Percentiles rank a stretch among this genome's conserved stretches.
Conservation (phyloP, 2,888 invertebrate species). For the Keiferia lycopersicella region DNA sequence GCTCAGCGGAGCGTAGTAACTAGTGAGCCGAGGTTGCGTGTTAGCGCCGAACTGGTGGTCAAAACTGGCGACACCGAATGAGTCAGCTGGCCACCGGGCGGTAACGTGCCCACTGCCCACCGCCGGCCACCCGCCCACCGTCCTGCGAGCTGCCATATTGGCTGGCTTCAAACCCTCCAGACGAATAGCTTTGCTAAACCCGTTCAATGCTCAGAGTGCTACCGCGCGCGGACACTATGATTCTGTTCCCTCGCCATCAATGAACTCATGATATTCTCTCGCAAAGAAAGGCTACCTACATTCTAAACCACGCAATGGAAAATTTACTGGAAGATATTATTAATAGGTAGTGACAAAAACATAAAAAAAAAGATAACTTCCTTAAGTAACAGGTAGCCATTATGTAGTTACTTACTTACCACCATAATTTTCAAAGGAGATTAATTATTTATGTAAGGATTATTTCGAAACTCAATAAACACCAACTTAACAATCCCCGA, state of each 20-base stretch:
- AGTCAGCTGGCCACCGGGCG: constrained; percentile 55
- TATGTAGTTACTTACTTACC: no score
- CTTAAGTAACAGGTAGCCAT: not conserved
- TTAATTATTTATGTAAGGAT: constrained; percentile 5
- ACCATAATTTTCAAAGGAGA: not conserved
- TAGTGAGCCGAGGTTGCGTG: constrained; percentile 71
- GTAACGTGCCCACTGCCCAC: constrained; percentile 36
- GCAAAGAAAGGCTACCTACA: no score
- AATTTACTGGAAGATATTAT: no score
- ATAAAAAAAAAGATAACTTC: not conserved
- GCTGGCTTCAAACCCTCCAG: constrained; percentile 44
- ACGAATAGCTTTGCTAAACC: not conserved
- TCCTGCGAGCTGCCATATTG: constrained; percentile 30
- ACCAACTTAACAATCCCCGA: constrained; percentile 27
- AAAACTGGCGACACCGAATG: constrained; percentile 60
- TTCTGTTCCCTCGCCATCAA: no score
- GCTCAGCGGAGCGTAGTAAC: constrained; percentile 63
- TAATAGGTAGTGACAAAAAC: no score
- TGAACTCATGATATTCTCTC: no score
- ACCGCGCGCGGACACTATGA: not conserved
- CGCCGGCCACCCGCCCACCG: constrained; percentile 42
- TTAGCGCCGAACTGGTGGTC: constrained; percentile 58
- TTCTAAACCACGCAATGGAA: no score
- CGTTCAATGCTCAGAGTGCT: not conserved
- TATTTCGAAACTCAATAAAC: constrained; percentile 15